A percentile compares a stretch with the other conserved stretches of the same genome.
Evolutionary conservation across 1,140 invertebrate species (phyloP).

Genomic region (Drosophila watanabei): DNA sequence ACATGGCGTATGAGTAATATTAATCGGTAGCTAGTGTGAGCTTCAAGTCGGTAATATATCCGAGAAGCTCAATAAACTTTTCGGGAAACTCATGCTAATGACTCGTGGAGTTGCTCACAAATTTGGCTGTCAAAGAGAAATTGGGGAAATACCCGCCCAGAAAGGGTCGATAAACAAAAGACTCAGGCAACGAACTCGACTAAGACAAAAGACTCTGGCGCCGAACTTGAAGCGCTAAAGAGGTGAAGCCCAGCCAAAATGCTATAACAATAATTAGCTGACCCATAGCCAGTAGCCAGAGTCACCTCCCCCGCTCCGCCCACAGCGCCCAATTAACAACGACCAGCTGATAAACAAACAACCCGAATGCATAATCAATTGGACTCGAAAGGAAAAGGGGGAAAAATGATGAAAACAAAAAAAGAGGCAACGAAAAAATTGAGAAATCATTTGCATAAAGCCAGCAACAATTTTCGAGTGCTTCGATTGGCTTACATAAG

Average conservation of each 20-base stretch:
- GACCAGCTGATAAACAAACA: slow-evolving; percentile 41
- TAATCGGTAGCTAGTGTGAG: slow-evolving; percentile 21
- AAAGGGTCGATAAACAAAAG: slow-evolving; percentile 26
- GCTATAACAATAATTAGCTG: slow-evolving; percentile 31
- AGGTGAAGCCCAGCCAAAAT: slow-evolving; percentile 7
- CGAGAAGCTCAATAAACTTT: slow-evolving; percentile 46
- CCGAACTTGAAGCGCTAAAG: slow-evolving; percentile 4
- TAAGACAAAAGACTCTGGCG: not conserved
- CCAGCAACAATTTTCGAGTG: slow-evolving; percentile 33
- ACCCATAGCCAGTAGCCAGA: slow-evolving; percentile 38
- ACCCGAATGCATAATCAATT: slow-evolving; percentile 69
- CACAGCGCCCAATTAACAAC: slow-evolving; percentile 64
- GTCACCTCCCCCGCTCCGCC: slow-evolving; percentile 26
- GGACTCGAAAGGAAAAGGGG: slow-evolving; percentile 21
- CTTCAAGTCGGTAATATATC: slow-evolving; percentile 8
- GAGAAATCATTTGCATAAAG: slow-evolving; percentile 76
- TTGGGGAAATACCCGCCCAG: not conserved
- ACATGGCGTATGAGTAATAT: slow-evolving; percentile 55
- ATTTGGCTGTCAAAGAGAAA: not conserved
- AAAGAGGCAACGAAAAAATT: slow-evolving; percentile 34
- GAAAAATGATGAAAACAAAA: slow-evolving; percentile 44
- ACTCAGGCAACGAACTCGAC: slow-evolving; percentile 28
- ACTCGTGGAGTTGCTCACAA: slow-evolving; percentile 17
- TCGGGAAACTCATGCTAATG: slow-evolving; percentile 46
- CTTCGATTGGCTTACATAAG: slow-evolving; percentile 72